Evolutionary conservation across 2,113 vertebrate genomes (phyloP).

Genomic region (Cisticola juncidis): DNA sequence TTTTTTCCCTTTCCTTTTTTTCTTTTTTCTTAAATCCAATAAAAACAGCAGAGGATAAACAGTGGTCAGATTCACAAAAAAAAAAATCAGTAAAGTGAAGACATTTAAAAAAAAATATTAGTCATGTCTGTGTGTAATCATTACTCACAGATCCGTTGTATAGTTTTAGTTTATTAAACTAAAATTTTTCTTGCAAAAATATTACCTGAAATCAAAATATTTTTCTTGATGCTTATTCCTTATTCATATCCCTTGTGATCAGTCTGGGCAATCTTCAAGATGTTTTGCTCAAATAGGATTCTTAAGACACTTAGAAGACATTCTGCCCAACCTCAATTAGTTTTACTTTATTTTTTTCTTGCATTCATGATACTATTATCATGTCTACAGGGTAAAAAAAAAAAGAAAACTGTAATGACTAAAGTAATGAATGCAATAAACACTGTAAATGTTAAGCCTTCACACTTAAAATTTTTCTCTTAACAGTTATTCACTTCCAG

Average conservation of each 20-base stretch:
- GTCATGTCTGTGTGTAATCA: background rate
- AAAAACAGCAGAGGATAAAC: background rate
- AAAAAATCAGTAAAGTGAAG: background rate
- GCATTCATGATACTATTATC: conserved; percentile 27
- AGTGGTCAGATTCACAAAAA: background rate
- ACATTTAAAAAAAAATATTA: background rate
- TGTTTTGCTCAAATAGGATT: conserved; percentile 1
- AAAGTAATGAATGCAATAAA: conserved; percentile 52
- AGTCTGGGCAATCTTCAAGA: conserved; percentile 26
- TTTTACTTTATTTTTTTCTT: conserved; percentile 22
- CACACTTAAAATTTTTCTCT: conserved; percentile 10
- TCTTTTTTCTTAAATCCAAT: background rate
- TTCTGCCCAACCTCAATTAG: conserved; percentile 46
- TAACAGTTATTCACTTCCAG: background rate
- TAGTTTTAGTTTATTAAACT: background rate
- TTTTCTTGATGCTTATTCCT: background rate
- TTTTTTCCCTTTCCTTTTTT: background rate
- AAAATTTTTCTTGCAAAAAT: background rate
- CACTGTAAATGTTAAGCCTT: conserved; percentile 37
- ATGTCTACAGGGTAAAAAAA: background rate
- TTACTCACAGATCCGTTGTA: background rate
- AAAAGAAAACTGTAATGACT: background rate
- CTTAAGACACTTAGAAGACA: conserved; percentile 10
- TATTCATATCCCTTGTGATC: background rate
- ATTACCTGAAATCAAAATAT: background rate